These are phyloP conservation scores for Calypte anna DNA, from an alignment of 2,113 vertebrate genomes.

Conservation along the genomic window DNA sequence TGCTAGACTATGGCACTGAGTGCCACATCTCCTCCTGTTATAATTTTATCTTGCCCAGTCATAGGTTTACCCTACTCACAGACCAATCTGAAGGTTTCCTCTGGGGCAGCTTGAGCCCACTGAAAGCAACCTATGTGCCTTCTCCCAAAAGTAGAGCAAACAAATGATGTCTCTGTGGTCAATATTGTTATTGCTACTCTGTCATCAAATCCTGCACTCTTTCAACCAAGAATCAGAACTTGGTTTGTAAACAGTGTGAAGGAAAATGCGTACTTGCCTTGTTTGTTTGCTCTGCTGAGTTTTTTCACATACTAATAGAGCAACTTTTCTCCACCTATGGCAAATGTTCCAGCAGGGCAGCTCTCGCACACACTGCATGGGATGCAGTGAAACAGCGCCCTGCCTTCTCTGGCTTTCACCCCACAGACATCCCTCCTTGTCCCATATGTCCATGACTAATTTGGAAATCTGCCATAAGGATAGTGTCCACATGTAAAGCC, in stretches of 20 bases:
- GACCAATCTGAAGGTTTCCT: not conserved
- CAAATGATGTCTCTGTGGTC: not conserved
- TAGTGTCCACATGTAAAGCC: not conserved
- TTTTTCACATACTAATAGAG: not conserved
- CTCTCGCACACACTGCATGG: not conserved
- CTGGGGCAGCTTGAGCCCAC: not conserved
- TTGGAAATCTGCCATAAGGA: not conserved
- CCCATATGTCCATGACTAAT: not conserved
- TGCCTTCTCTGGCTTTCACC: not conserved
- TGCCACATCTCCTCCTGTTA: too few relatives aligned
- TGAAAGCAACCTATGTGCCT: not conserved
- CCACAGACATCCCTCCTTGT: not conserved
- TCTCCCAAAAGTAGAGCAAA: not conserved
- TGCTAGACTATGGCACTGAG: too few relatives aligned
- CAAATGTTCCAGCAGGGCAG: not conserved
- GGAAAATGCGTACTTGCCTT: not conserved
- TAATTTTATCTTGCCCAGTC: not conserved
- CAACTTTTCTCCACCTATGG: not conserved
- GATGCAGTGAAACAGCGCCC: not conserved
- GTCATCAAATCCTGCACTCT: not conserved
- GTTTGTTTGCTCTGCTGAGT: not conserved
- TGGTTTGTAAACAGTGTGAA: not conserved
- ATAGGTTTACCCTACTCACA: not conserved
- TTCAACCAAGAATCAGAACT: not conserved
- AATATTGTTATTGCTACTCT: not conserved